Base-by-base conservation (phyloP, 2,113 vertebrate genomes). In the Cettia cetti region DNA sequence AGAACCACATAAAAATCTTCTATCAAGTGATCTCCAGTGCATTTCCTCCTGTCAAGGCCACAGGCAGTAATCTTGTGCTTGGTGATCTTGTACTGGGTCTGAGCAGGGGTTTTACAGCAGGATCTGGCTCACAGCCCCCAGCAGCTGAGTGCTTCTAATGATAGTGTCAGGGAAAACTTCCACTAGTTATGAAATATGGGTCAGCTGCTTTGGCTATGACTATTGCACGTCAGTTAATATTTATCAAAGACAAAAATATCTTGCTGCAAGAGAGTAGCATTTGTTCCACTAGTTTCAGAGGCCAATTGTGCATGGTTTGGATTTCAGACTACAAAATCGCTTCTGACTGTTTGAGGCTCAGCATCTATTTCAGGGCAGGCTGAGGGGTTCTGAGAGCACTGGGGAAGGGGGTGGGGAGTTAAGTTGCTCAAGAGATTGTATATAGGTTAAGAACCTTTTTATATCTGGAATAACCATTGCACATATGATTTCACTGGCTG, bases 231-330 rank as follows among this genome's bases (percentile, higher is more conserved):
- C 93, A 86, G 72, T 90, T 97, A 97, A 83, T 87, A 94, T 97
- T 97, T 97, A 96, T 97, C 96, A 97, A 96, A 91, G 96, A 42
- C 72, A 81, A 91, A 96, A 97, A 97, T 96, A 96, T 88, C 90
- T 92, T 94, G 52, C 89, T 90, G 77, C 70, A 88, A 89, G 95
- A 94, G 89, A 92, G 86, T 50, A 96, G 61, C 91, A 94, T 91
- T 95, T 91, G 91, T 96, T 96, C 94, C 81, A n/a, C 85, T 95
- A 13, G 21, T 93, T 94, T 91, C 94, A 70, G 94, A 94, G 93
- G 94, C 92, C 95, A 82, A 72, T 77, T 85, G 76, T 56, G 86
- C 53, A 9, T 71, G 89, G 60, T 75, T 77, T 78, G 70, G 52
- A 69, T 92, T 88, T 87, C 89, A 93, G 96, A 52, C 68, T 81